Base-by-base conservation (phyloP, 2,888 invertebrate genomes). In the Calameuta pallipes region DNA sequence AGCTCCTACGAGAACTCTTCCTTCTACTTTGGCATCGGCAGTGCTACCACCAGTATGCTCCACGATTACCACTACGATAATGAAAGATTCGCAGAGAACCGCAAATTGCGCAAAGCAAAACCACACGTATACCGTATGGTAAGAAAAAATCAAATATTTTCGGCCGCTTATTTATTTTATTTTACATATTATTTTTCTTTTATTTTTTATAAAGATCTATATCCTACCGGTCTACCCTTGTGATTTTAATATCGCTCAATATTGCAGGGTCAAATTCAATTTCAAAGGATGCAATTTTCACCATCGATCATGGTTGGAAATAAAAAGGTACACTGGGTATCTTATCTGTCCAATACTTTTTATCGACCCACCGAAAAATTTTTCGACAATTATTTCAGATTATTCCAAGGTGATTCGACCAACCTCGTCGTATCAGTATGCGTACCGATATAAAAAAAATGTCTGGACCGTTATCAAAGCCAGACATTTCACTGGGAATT, bases 41-140 rank as follows among this genome's bases (percentile, higher is more conserved):
- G 56, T 56, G 56, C 56, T 56, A 56, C 56, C 56, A 56, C 56
- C 23, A 56, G 15, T 9, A 56, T 9, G 23, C 9, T 9, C 56
- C 9, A 23, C 23, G 15, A 56, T 56, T 56, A 56, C 41, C 15
- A 41, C 23, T 35, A 74, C 85, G 85, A 90, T 91, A 91, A 91
- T 91, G 91, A 91, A 91, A 91, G 90, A 91, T 91, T 90, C 90
- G 89, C 90, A 86, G 89, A 84, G 84, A 83, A 91, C 91, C 91
- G 87, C 91, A 91, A 91, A 90, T 91, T 91, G 89, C 87, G 85
- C 88, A 82, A 84, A 83, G 85, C 87, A 83, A 79, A 34, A 13
- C 33, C 71, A 34, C 71, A 15, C 11, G 71, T 34, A 33, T 33
- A 33, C 3, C 12, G 31, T 34, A 71, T 9, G 12, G 33, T 34